Conservation (phyloP, 1,140 invertebrate species). For the Bicyclus anynana region DNA sequence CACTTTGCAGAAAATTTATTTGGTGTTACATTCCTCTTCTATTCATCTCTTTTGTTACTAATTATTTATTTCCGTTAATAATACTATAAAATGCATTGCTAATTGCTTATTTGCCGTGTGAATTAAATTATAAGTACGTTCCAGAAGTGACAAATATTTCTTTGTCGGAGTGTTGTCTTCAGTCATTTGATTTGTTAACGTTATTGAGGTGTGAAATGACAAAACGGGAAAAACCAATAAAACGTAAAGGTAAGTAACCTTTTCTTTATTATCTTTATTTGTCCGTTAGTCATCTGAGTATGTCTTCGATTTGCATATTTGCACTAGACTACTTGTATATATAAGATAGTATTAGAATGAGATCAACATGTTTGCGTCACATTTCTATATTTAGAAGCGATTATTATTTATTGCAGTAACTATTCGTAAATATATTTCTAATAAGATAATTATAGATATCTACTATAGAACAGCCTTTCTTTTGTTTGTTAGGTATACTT, state of each 20-base stretch:
- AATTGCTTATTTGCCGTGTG: neutral
- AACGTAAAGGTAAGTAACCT: neutral
- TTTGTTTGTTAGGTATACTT: too few relatives aligned
- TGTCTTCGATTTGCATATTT: neutral
- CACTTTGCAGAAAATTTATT: too few relatives aligned
- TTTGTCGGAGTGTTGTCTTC: neutral
- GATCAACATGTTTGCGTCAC: neutral
- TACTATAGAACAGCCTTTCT: too few relatives aligned
- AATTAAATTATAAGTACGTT: neutral
- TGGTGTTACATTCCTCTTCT: too few relatives aligned
- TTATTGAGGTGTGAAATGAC: neutral
- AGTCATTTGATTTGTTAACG: neutral
- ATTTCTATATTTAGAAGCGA: neutral
- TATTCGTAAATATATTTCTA: too few relatives aligned
- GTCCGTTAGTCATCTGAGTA: neutral
- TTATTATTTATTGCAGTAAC: neutral
- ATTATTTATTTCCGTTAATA: too few relatives aligned
- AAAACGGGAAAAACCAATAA: neutral
- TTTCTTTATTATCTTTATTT: neutral
- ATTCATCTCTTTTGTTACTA: too few relatives aligned
- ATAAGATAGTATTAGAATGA: neutral
- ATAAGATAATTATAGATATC: too few relatives aligned
- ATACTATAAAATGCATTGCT: neutral
- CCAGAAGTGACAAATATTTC: neutral
- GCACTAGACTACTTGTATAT: neutral